These are phyloP conservation scores for Pinctada fucata DNA, from an alignment of 2,888 invertebrate genomes.

Conservation along the genomic window DNA sequence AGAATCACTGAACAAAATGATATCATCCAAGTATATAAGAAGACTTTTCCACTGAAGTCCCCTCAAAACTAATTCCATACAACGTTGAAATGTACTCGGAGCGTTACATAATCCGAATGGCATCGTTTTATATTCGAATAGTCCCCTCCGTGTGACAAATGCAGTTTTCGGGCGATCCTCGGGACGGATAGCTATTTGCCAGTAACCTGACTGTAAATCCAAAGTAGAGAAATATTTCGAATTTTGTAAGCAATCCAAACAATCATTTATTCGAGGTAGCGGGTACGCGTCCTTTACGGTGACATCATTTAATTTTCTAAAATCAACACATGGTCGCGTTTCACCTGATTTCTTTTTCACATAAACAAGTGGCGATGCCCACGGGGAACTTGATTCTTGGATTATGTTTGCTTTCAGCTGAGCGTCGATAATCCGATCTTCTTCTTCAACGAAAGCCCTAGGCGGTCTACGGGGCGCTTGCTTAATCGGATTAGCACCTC, in stretches of 20 bases:
- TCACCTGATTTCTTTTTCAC: conserved; percentile 40
- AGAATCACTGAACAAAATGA: conserved; percentile 40
- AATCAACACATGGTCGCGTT: conserved; percentile 42
- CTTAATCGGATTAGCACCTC: conserved; percentile 26
- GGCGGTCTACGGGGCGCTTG: conserved; percentile 33
- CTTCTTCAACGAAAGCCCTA: conserved; percentile 26
- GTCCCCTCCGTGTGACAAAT: conserved; percentile 40
- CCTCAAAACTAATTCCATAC: conserved; percentile 48
- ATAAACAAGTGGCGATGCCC: conserved; percentile 41
- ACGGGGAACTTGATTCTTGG: conserved; percentile 27
- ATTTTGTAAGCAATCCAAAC: conserved; percentile 9
- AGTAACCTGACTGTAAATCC: conserved; percentile 45
- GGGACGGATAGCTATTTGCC: conserved; percentile 40
- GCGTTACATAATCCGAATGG: conserved; percentile 46
- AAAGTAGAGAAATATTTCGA: conserved; percentile 37
- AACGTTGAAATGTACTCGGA: conserved; percentile 49
- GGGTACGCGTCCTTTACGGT: conserved; percentile 11
- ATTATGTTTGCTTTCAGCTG: conserved; percentile 26
- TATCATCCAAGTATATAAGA: conserved; percentile 50
- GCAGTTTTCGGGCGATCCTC: conserved; percentile 48
- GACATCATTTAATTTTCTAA: conserved; percentile 24
- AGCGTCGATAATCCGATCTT: conserved; percentile 27
- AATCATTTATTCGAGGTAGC: conserved; percentile 8
- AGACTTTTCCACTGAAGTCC: conserved; percentile 39
- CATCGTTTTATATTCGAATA: conserved; percentile 48